phyloP scores from a whole-genome alignment of 2,113 vertebrate genomes.

The Tylochromis polylepis region DNA sequence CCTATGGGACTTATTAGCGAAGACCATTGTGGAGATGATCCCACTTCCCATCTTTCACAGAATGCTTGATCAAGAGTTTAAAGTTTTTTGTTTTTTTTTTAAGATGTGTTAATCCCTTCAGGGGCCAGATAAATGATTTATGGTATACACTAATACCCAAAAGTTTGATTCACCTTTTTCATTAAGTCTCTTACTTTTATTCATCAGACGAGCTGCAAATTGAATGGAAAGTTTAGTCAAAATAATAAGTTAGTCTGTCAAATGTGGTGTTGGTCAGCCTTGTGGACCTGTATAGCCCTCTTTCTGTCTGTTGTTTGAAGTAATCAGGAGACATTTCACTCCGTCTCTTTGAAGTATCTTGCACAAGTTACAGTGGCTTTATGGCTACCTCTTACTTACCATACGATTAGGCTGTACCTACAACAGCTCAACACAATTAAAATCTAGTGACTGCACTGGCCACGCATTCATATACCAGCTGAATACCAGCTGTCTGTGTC shows the following conservation, averaged over 20 bases:
- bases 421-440: not conserved
- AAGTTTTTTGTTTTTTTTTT: not conserved
- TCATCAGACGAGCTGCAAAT: not conserved
- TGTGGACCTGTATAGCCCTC: not conserved
- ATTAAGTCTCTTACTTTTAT: not conserved
- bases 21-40: not conserved
- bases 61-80: not conserved
- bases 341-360: not conserved
- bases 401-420: not conserved
- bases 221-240: not conserved
- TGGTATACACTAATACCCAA: not conserved
- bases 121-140: slow-evolving; percentile 2
- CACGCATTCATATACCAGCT: not conserved
- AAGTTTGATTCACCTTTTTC: not conserved
- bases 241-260: not conserved
- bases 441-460: not conserved
- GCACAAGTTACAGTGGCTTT: not conserved
- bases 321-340: not conserved
- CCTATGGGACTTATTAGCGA: slow-evolving; percentile 39
- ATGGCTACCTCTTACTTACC: not conserved
- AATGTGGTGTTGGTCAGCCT: not conserved
- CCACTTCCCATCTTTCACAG: not conserved
- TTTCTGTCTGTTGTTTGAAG: not conserved
- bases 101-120: slow-evolving; percentile 4
- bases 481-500: not conserved